Evolutionary conservation across 2,888 invertebrate genomes (phyloP).

Genomic region (Encarsia formosa): DNA sequence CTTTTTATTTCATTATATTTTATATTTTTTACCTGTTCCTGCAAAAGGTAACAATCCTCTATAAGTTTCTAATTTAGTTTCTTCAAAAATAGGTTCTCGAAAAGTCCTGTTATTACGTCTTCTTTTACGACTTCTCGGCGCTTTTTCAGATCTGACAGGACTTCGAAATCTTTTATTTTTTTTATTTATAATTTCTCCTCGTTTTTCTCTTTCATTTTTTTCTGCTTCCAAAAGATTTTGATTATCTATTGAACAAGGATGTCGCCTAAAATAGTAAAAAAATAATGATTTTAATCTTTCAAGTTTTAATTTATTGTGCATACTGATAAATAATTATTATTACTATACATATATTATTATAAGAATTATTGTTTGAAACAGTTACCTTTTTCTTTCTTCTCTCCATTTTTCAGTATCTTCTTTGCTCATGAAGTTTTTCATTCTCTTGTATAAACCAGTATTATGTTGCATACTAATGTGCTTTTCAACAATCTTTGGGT

Average conservation of each 20-base stretch:
- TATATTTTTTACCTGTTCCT: conserved; percentile 49
- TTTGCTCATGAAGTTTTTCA: conserved; percentile 69
- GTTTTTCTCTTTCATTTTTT: conserved; percentile 62
- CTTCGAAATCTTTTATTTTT: conserved; percentile 41
- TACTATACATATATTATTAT: neutral
- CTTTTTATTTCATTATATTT: neutral
- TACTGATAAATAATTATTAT: too few relatives aligned
- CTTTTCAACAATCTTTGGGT: conserved; percentile 72
- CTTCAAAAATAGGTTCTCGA: neutral
- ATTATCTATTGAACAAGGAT: conserved; percentile 69
- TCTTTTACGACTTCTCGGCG: conserved; percentile 44
- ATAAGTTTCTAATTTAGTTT: conserved; percentile 30
- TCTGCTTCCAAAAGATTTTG: conserved; percentile 60
- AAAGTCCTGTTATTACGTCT: conserved; percentile 33
- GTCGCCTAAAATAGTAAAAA: conserved; percentile 54
- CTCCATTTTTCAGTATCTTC: conserved; percentile 84
- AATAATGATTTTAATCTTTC: too few relatives aligned
- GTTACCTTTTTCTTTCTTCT: conserved; percentile 68
- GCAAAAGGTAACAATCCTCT: conserved; percentile 53
- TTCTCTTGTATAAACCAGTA: conserved; percentile 76
- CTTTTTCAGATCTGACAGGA: conserved; percentile 18
- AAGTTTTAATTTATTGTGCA: too few relatives aligned
- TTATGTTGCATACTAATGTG: conserved; percentile 81
- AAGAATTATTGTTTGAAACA: conserved; percentile 8
- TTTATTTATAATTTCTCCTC: conserved; percentile 67